Base-by-base conservation (phyloP, 2,888 invertebrate genomes). In the Marasmarcha lunaedactyla region DNA sequence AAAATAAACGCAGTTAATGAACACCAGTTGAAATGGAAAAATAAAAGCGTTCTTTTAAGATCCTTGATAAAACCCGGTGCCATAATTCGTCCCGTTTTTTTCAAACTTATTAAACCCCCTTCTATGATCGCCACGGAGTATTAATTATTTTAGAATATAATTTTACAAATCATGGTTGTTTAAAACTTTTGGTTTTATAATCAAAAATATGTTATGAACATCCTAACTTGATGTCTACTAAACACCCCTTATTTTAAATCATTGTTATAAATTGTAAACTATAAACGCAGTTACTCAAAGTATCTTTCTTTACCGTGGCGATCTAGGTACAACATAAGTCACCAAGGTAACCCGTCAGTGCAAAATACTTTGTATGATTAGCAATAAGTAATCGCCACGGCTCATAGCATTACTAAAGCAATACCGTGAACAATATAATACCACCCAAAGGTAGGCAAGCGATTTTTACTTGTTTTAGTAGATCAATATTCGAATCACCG, bases 401-500 rank as follows among this genome's bases (percentile, higher is more conserved):
- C 30, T 9, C 30, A 30, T n/a, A 7, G 4, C 9, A 9, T 6
- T 11, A 10, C 2, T 10, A 30, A 30, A 30, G 30, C 30, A 30
- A 30, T 30, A 30, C 11, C 30, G 30, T 3, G 4, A 4, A 11
- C 30, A 35, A 30, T 35, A n/a, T n/a, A n/a, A n/a, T n/a, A n/a
- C n/a, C n/a, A n/a, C n/a, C n/a, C 36, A 41, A 20, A 38, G 37
- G 15, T 39, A 44, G 39, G 43, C 41, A 41, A 43, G 30, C 30
- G 30, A 30, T 30, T 30, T 5, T n/a, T n/a, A 30, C 30, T 25
- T 25, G n/a, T 25, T 25, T n/a, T n/a, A n/a, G n/a, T 30, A 30
- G 30, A n/a, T 25, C 9, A 30, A 43, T 33, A 37, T 33, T 30
- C 34, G 35, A 55, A 55, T 64, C 66, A 65, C 60, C 59, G 71